Percentiles rank a stretch among this genome's conserved stretches.
Evolutionary conservation across 2,113 vertebrate genomes (phyloP).

Genomic region (Apteryx mantelli): DNA sequence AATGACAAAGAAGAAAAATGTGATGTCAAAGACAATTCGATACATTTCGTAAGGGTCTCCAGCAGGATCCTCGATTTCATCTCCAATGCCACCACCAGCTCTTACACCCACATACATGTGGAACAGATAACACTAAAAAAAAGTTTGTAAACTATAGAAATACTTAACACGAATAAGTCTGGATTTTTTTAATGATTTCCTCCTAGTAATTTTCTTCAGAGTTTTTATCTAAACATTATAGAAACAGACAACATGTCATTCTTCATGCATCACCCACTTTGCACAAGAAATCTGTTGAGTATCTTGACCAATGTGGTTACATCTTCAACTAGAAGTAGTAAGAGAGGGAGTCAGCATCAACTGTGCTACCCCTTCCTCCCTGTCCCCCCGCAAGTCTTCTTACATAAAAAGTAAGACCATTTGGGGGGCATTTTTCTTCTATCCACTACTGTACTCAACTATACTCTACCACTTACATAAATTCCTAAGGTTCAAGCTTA

Average conservation of each 20-base stretch:
- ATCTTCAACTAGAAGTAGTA: not conserved
- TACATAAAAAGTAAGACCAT: not conserved
- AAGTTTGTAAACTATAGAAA: not conserved
- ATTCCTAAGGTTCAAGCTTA: not conserved
- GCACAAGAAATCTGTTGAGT: not conserved
- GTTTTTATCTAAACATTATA: not conserved
- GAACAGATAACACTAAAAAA: constrained; percentile 92
- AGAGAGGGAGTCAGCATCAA: not conserved
- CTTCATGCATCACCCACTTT: not conserved
- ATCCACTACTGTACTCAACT: not conserved
- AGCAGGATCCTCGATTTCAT: constrained; percentile 97
- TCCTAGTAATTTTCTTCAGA: not conserved
- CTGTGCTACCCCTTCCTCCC: not conserved
- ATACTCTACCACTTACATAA: not conserved
- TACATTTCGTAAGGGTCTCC: constrained; percentile 98
- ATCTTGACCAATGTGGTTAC: not conserved
- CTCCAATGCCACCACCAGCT: constrained; percentile 96
- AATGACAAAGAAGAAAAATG: constrained; percentile 99
- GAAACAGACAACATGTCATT: not conserved
- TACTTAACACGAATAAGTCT: not conserved
- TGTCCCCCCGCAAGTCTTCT: not conserved
- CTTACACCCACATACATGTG: constrained; percentile 99
- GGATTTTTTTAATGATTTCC: not conserved
- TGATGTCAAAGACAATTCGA: constrained; percentile 97
- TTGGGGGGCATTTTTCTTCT: not conserved